A percentile compares a stretch with the other conserved stretches of the same genome.
Conservation (phyloP, 1,140 invertebrate species). For the Bombus confusus region DNA sequence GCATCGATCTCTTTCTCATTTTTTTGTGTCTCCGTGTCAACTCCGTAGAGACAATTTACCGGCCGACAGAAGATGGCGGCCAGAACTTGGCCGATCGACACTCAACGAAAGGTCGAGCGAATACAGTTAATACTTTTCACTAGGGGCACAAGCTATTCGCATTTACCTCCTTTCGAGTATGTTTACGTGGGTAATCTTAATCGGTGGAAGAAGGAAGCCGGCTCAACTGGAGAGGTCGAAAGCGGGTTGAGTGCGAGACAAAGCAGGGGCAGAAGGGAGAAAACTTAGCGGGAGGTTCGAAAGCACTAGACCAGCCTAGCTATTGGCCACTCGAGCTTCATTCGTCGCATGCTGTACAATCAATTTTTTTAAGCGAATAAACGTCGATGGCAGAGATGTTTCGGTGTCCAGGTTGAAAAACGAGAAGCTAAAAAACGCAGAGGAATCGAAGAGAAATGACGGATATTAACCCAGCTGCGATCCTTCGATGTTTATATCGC, state of each 20-base stretch:
- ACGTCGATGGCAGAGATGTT: neutral
- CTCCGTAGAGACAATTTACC: constrained; percentile 38
- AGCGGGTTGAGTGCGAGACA: constrained; percentile 55
- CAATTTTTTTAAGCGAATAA: constrained; percentile 30
- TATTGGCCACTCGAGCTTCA: constrained; percentile 62
- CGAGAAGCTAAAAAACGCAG: too few relatives aligned
- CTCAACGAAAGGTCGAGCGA: constrained; percentile 70
- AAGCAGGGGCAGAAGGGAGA: constrained; percentile 30
- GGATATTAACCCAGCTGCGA: too few relatives aligned
- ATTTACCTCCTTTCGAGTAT: constrained; percentile 58
- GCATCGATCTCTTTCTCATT: constrained; percentile 51
- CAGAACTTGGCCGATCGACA: constrained; percentile 32
- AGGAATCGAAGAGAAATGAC: too few relatives aligned
- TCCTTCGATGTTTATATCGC: too few relatives aligned
- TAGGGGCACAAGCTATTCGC: constrained; percentile 27
- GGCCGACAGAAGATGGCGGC: neutral
- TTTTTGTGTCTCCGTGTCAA: constrained; percentile 28
- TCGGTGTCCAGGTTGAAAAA: neutral
- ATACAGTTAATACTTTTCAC: constrained; percentile 61
- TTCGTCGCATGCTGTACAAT: constrained; percentile 58
- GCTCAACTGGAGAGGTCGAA: constrained; percentile 24
- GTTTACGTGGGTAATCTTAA: constrained; percentile 78
- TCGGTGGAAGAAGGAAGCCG: constrained; percentile 65
- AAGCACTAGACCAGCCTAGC: constrained; percentile 55
- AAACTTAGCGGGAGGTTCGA: constrained; percentile 40